Conservation (phyloP, 2,888 invertebrate species). For the Aspidiotus rigidus region DNA sequence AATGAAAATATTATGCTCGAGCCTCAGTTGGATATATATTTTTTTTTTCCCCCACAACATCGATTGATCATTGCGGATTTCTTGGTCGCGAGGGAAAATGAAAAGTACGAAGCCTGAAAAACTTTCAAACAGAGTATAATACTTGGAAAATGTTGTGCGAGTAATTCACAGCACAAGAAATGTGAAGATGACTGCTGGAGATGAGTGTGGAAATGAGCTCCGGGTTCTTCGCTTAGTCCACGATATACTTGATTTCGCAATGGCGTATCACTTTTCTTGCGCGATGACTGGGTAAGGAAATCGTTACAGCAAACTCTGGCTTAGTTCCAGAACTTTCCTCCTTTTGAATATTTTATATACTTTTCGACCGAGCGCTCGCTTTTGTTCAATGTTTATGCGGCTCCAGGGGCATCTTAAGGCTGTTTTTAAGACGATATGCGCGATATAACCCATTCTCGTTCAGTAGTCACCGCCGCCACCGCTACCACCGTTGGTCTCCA, state of each 20-base stretch:
- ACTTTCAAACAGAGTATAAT: background rate
- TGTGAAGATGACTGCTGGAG: conserved; percentile 23
- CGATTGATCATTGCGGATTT: too few species aligned
- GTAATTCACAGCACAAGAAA: conserved; percentile 13
- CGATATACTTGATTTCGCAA: conserved; percentile 27
- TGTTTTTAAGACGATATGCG: conserved; percentile 29
- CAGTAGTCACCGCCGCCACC: background rate
- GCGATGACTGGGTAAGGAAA: conserved; percentile 29
- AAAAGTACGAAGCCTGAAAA: too few species aligned
- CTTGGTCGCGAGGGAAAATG: too few species aligned
- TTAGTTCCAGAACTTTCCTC: conserved; percentile 29
- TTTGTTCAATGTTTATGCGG: conserved; percentile 31
- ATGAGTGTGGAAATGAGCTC: conserved; percentile 21
- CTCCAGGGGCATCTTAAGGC: conserved; percentile 32
- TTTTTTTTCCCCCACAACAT: too few species aligned
- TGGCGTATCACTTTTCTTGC: conserved; percentile 29
- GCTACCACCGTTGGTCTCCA: too few species aligned
- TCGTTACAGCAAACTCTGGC: conserved; percentile 32
- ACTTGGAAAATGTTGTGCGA: conserved; percentile 6
- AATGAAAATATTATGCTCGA: too few species aligned
- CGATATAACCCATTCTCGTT: conserved; percentile 21
- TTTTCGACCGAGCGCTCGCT: conserved; percentile 22
- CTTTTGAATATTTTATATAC: conserved; percentile 31
- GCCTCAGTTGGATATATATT: too few species aligned
- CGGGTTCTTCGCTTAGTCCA: conserved; percentile 2